Evolutionary conservation across 1,140 invertebrate species (phyloP), one percentile per base, ranked within the genome.

Genomic region (Ceratina australensis): DNA sequence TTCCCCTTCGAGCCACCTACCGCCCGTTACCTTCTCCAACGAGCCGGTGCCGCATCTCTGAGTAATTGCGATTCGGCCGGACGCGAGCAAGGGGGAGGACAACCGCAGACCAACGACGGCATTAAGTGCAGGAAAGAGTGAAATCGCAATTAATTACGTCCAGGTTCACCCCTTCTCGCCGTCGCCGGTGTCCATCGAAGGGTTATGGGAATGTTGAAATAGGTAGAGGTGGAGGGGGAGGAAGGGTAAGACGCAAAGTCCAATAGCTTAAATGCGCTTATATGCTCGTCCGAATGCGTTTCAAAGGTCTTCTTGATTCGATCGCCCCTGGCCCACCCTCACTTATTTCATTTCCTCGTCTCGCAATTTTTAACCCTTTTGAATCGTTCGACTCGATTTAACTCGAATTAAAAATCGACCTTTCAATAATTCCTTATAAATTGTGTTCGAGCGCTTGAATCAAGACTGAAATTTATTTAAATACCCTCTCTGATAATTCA

Each of bases 131-230:
- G 80, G 81, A 89, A 88, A 86, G 87, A 89, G 87, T 87, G 86
- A 89, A 89, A 89, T 89, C 86, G 86, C 83, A 88, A 89, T 89
- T 89, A 89, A 89, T 89, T 89, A 87, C 87, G 79, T 85, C 77
- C 79, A 67, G 66, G 57, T 68, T 82, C 78, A 69, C 68, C 75
- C 76, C 74, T 86, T 83, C 68, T 79, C 81, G 50, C 64, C 59
- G 75, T 86, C 69, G 66, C 69, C 68, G 24, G 57, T 86, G 79
- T 79, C 81, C 72, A 75, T 71, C 81, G 64, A 76, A 79, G 72
- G 82, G 57, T 64, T 78, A 79, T 78, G 80, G 83, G 77, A 72
- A 84, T 83, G 82, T 78, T 68, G 66, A 74, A 47, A 77, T 42
- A 42, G 33, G 33, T 42, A 10, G 33, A 10, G 33, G 33, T 33